phyloP scores from a whole-genome alignment of 2,888 invertebrate genomes.

The Leucania comma region DNA sequence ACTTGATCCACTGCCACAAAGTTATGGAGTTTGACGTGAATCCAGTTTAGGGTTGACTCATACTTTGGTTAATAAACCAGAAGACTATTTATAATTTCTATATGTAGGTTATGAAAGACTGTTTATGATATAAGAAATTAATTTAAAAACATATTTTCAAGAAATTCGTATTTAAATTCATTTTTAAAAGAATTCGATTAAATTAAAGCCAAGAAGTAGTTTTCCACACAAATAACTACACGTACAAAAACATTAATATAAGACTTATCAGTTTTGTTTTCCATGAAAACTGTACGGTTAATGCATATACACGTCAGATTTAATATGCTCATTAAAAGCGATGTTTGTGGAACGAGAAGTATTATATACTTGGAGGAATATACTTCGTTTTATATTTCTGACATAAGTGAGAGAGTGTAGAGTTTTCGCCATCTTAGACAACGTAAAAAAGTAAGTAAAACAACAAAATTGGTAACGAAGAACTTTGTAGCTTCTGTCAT shows the following conservation, averaged over 20 bases:
- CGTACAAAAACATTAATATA: slow-evolving; percentile 26
- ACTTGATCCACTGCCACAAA: slow-evolving; percentile 14
- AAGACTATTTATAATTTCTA: neutral
- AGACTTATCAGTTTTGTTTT: slow-evolving; percentile 50
- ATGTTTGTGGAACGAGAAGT: slow-evolving; percentile 45
- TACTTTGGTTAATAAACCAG: neutral
- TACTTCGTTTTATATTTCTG: slow-evolving; percentile 21
- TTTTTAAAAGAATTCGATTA: neutral
- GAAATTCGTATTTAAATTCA: neutral
- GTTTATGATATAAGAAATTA: neutral
- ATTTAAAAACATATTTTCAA: neutral
- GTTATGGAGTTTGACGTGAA: neutral
- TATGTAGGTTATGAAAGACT: neutral
- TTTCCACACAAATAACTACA: slow-evolving; percentile 26
- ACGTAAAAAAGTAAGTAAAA: slow-evolving; percentile 42
- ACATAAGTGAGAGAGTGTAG: slow-evolving; percentile 9
- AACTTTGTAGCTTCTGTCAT: slow-evolving; percentile 9
- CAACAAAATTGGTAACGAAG: neutral
- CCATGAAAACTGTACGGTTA: slow-evolving; percentile 46
- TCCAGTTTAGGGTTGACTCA: neutral
- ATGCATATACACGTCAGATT: slow-evolving; percentile 44
- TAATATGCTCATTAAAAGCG: slow-evolving; percentile 53
- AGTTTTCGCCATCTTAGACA: slow-evolving; percentile 16
- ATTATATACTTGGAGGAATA: slow-evolving; percentile 22
- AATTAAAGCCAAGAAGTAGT: neutral